Evolutionary conservation across 2,888 invertebrate species (phyloP).

Genomic region (Lomographa bimaculata): DNA sequence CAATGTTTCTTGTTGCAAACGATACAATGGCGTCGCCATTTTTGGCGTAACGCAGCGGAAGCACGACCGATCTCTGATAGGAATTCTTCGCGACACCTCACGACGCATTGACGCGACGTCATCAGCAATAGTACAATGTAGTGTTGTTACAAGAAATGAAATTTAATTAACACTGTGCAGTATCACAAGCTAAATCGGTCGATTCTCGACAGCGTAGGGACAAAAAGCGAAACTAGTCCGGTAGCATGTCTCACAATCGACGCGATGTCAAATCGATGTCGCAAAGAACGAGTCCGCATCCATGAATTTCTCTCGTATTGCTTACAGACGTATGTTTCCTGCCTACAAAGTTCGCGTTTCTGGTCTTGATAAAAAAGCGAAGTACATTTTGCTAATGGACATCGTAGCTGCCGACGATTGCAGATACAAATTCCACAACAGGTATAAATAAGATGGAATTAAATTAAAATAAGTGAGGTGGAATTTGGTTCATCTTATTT

Average conservation of each 20-base stretch:
- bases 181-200: conserved; percentile 77
- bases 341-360: conserved; percentile 98
- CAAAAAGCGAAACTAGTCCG: conserved; percentile 73
- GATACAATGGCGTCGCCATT: conserved; percentile 65
- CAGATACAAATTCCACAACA: conserved; percentile 97
- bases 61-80: conserved; percentile 53
- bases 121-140: background rate
- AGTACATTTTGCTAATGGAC: conserved; percentile 98
- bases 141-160: conserved; percentile 31
- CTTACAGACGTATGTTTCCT: conserved; percentile 98
- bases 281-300: conserved; percentile 76
- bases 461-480: conserved; percentile 71
- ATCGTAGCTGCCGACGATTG: conserved; percentile 98
- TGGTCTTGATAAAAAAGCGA: conserved; percentile 98
- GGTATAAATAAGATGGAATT: conserved; percentile 85
- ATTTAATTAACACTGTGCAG: conserved; percentile 61
- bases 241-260: conserved; percentile 78
- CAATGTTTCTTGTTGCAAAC: conserved; percentile 47
- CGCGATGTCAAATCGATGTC: conserved; percentile 79
- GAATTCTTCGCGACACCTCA: conserved; percentile 67
- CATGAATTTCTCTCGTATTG: conserved; percentile 83
- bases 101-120: conserved; percentile 24
- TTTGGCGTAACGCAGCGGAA: conserved; percentile 61
- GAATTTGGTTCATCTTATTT: conserved; percentile 70
- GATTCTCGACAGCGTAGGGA: conserved; percentile 53